phyloP scores from a whole-genome alignment of 2,113 vertebrate genomes.

The western clawed frog (Xenopus tropicalis) region DNA sequence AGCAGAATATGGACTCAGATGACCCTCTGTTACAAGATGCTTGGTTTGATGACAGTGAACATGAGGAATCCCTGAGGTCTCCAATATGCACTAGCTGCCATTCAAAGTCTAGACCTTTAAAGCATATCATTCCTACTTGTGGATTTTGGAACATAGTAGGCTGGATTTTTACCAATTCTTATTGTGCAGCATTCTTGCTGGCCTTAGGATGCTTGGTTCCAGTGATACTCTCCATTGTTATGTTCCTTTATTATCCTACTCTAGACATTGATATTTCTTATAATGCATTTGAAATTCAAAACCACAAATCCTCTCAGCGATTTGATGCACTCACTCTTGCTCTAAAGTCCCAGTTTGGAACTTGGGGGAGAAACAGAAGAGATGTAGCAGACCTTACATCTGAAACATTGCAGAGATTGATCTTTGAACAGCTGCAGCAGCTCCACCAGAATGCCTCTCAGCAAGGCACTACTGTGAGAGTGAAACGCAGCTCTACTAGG shows the following conservation, averaged over 20 bases:
- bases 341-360: constrained; percentile 89
- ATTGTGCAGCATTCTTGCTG: constrained; percentile 75
- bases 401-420: constrained; percentile 73
- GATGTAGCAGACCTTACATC: constrained; percentile 78
- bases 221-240: constrained; percentile 75
- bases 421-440: constrained; percentile 75
- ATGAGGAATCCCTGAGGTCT: constrained; percentile 56
- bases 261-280: constrained; percentile 97
- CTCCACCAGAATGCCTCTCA: constrained; percentile 53
- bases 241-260: constrained; percentile 89
- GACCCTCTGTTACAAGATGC: constrained; percentile 79
- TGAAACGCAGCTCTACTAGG: constrained; percentile 34
- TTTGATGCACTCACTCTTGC: constrained; percentile 88
- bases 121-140: constrained; percentile 37
- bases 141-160: constrained; percentile 80
- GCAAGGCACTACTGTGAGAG: fast-evolving
- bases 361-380: constrained; percentile 86
- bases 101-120: constrained; percentile 51
- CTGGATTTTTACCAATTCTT: constrained; percentile 87
- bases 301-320: constrained; percentile 89
- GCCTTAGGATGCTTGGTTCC: constrained; percentile 80
- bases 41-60: constrained; percentile 73
- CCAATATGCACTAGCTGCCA: constrained; percentile 56
- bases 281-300: constrained; percentile 94
- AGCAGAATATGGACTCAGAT: constrained; percentile 78